Conservation (phyloP, 2,888 invertebrate genomes). For the Ichneumon xanthorius region DNA sequence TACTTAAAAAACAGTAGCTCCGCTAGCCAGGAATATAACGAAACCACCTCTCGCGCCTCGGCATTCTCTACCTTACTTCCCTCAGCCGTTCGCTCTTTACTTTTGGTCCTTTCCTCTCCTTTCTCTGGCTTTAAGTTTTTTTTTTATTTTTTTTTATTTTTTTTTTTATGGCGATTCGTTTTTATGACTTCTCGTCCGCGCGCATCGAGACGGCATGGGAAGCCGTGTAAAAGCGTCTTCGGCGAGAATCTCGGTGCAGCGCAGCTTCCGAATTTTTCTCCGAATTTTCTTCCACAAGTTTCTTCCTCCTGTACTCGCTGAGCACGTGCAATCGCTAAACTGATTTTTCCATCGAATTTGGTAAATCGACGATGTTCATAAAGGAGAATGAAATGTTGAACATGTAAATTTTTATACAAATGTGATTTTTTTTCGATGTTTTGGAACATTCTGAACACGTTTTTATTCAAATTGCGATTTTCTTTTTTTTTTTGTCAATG, state of each 20-base stretch:
- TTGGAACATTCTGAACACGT: too few species aligned
- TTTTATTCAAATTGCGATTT: too few species aligned
- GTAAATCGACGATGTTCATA: background rate
- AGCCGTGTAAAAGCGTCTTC: background rate
- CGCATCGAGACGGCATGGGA: background rate
- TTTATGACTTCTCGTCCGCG: slow-evolving; percentile 41
- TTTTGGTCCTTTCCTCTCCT: background rate
- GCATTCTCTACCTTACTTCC: slow-evolving; percentile 5
- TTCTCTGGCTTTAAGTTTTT: background rate
- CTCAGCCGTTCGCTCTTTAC: slow-evolving; percentile 11
- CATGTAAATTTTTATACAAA: too few species aligned
- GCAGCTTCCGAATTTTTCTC: background rate
- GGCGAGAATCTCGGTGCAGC: background rate
- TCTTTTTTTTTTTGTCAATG: too few species aligned
- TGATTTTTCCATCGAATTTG: background rate
- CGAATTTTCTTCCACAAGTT: background rate
- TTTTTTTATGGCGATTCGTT: slow-evolving; percentile 12
- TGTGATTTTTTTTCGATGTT: too few species aligned
- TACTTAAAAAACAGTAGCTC: background rate
- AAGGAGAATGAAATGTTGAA: background rate
- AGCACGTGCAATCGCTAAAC: background rate
- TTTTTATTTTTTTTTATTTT: background rate
- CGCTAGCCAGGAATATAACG: slow-evolving; percentile 17
- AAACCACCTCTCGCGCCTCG: slow-evolving; percentile 17
- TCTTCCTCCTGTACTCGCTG: background rate